Conservation (phyloP, 2,113 vertebrate species). For the Petroica traversi region DNA sequence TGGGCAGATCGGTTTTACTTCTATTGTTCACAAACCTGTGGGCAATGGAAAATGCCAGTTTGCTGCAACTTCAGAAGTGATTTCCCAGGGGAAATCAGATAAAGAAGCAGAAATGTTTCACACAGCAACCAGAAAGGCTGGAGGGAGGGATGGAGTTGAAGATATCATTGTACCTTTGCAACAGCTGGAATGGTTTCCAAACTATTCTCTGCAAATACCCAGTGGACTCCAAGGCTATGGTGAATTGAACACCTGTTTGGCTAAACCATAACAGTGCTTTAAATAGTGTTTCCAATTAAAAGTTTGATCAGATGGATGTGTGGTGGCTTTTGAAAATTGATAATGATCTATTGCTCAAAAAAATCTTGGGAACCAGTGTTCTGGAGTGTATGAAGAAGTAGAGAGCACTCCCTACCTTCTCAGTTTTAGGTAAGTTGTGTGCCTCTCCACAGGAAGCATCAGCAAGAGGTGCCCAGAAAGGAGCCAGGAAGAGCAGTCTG, state of each 20-base stretch:
- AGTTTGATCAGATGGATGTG: neutral
- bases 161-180: neutral
- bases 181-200: neutral
- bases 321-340: neutral
- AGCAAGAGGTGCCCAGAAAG: neutral
- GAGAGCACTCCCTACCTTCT: neutral
- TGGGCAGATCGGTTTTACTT: neutral
- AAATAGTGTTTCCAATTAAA: neutral
- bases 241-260: neutral
- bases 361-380: neutral
- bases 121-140: neutral
- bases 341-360: neutral
- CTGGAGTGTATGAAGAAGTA: neutral
- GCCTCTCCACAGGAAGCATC: neutral
- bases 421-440: neutral
- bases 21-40: neutral
- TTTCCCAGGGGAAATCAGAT: neutral
- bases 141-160: neutral
- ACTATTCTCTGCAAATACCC: neutral
- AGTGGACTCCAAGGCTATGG: neutral
- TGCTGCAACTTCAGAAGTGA: neutral
- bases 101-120: neutral
- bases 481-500: neutral
- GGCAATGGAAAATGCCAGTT: neutral
- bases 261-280: neutral